These are phyloP conservation scores for Sebastolobus altivelis DNA, from an alignment of 2,797 vertebrate species.

Conservation along the genomic window DNA sequence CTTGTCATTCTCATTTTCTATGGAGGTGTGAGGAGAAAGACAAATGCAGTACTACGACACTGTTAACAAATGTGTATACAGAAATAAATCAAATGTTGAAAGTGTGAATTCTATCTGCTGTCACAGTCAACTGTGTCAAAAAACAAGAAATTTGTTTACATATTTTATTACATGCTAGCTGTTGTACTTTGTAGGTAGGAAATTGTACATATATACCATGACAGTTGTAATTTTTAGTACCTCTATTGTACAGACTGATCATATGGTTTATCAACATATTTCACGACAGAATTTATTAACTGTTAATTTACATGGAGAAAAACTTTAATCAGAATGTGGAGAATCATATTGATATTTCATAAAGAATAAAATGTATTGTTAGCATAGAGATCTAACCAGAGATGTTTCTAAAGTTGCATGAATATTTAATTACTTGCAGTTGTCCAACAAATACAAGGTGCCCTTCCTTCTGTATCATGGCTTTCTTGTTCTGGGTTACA, in stretches of 20 bases:
- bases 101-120: slow-evolving; percentile 88
- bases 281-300: slow-evolving; percentile 82
- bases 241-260: slow-evolving; percentile 88
- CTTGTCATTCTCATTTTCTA: slow-evolving; percentile 87
- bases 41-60: slow-evolving; percentile 86
- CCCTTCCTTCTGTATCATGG: slow-evolving; percentile 88
- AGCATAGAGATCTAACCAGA: slow-evolving; percentile 95
- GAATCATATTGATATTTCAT: slow-evolving; percentile 86
- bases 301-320: slow-evolving; percentile 82
- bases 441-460: slow-evolving; percentile 89
- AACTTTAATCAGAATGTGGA: slow-evolving; percentile 84
- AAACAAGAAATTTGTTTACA: slow-evolving; percentile 88
- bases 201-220: slow-evolving; percentile 87
- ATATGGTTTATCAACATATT: slow-evolving; percentile 85
- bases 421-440: slow-evolving; percentile 94
- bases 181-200: slow-evolving; percentile 90
- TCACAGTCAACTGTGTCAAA: slow-evolving; percentile 89
- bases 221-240: slow-evolving; percentile 89
- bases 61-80: slow-evolving; percentile 88
- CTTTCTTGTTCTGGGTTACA: slow-evolving; percentile 88
- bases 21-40: slow-evolving; percentile 82
- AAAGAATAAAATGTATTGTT: slow-evolving; percentile 90
- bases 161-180: slow-evolving; percentile 90
- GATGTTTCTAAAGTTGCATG: slow-evolving; percentile 97
- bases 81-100: slow-evolving; percentile 89